Percentiles rank a stretch among this genome's conserved stretches.
phyloP scores from a whole-genome alignment of 2,888 invertebrate species.

The Artemia sp. region DNA sequence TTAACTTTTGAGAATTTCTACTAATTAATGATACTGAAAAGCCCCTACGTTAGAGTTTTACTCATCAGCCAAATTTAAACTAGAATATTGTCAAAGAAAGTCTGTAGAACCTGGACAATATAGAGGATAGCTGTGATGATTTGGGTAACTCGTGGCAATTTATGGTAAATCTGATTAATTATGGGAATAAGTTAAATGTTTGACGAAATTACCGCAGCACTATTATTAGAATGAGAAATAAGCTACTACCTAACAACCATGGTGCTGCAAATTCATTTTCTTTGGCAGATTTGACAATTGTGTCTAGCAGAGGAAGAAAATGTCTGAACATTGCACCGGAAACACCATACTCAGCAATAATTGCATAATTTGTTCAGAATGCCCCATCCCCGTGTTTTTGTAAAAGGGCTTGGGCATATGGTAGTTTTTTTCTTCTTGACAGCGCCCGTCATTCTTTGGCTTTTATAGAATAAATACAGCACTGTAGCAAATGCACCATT shows the following conservation, averaged over 20 bases:
- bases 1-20: too few relatives aligned
- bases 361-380: slow-evolving; percentile 31
- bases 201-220: not conserved
- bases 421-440: too few relatives aligned
- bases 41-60: not conserved
- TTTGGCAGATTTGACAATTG: slow-evolving; percentile 92
- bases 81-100: not conserved
- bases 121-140: not conserved
- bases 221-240: slow-evolving; percentile 7
- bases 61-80: not conserved
- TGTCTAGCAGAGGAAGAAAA: slow-evolving; percentile 92
- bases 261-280: slow-evolving; percentile 94
- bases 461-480: too few relatives aligned
- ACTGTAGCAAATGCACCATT: too few relatives aligned
- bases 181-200: not conserved
- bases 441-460: too few relatives aligned
- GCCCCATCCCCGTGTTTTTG: too few relatives aligned
- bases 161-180: not conserved
- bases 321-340: slow-evolving; percentile 99
- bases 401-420: too few relatives aligned
- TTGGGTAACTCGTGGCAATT: not conserved
- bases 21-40: not conserved
- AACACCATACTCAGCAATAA: slow-evolving; percentile 98
- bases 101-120: not conserved
- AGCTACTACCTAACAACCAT: slow-evolving; percentile 82